Evolutionary conservation across 2,888 invertebrate species (phyloP).

Genomic region (Busseola fusca): DNA sequence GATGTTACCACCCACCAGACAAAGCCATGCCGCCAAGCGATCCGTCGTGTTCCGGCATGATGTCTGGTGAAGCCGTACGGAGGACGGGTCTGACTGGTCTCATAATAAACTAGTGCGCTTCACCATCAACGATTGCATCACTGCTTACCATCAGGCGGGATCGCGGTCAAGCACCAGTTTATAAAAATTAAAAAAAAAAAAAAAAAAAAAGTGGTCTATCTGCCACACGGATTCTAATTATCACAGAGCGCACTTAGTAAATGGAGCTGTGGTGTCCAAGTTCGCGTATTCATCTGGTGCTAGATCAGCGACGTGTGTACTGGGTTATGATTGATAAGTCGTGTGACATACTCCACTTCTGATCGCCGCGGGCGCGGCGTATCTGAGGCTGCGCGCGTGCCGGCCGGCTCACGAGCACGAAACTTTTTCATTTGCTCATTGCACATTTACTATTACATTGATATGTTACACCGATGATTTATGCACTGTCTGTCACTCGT

Average conservation of each 20-base stretch:
- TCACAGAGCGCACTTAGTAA: conserved; percentile 12
- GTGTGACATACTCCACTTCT: conserved; percentile 83
- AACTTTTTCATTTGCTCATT: conserved; percentile 74
- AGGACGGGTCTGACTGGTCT: no score
- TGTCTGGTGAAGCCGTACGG: no score
- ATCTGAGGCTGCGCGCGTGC: conserved; percentile 65
- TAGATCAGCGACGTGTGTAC: conserved; percentile 54
- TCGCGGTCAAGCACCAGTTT: no score
- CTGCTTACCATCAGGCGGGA: no score
- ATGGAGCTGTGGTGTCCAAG: conserved; percentile 10
- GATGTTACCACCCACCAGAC: no score
- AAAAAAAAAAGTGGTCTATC: no score
- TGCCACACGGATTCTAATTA: conserved; percentile 6
- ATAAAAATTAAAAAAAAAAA: no score
- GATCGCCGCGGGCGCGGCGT: conserved; percentile 63
- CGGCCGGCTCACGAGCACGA: conserved; percentile 71
- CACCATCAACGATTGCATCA: no score
- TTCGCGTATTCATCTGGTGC: conserved; percentile 23
- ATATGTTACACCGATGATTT: conserved; percentile 82
- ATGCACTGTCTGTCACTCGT: conserved; percentile 76
- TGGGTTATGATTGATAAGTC: conserved; percentile 78
- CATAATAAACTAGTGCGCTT: no score
- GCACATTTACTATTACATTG: conserved; percentile 75
- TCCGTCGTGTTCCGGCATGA: no score
- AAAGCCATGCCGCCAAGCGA: no score